Conservation (phyloP, 1,140 invertebrate species). For the Helicoverpa zea region DNA sequence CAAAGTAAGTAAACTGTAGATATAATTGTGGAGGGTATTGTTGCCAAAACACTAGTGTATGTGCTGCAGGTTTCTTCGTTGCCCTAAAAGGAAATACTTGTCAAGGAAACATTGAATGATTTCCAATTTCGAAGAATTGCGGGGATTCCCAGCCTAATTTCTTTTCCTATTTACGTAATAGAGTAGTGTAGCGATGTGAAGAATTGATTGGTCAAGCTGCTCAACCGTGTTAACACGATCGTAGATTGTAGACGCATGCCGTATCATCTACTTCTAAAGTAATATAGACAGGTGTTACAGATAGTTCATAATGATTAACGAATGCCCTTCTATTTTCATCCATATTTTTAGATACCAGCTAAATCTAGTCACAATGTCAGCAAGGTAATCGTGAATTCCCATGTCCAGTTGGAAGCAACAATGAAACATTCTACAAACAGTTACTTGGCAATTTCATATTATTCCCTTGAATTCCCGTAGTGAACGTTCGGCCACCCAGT, state of each 20-base stretch:
- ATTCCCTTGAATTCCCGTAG: conserved; percentile 47
- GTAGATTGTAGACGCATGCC: background rate
- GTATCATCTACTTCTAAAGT: background rate
- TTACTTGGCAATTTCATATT: conserved; percentile 47
- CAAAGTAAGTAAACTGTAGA: too few species aligned
- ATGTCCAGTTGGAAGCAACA: background rate
- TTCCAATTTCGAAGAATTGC: too few species aligned
- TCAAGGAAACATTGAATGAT: background rate
- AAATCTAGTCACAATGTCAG: background rate
- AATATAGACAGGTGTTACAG: background rate
- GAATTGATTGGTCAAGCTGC: conserved; percentile 12
- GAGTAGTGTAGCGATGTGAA: background rate
- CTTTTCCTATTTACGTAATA: background rate
- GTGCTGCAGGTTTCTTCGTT: background rate
- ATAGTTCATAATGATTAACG: too few species aligned
- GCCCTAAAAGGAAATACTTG: too few species aligned
- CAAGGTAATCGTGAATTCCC: conserved; percentile 3
- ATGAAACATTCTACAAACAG: conserved; percentile 8
- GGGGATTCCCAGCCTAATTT: background rate
- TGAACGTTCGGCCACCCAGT: conserved; percentile 73
- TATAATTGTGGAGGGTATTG: too few species aligned
- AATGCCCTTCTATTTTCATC: too few species aligned
- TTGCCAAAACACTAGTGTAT: too few species aligned
- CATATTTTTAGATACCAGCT: too few species aligned
- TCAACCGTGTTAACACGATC: background rate